phyloP scores from a whole-genome alignment of 1,140 invertebrate species.

The Temnothorax curvispinosus region DNA sequence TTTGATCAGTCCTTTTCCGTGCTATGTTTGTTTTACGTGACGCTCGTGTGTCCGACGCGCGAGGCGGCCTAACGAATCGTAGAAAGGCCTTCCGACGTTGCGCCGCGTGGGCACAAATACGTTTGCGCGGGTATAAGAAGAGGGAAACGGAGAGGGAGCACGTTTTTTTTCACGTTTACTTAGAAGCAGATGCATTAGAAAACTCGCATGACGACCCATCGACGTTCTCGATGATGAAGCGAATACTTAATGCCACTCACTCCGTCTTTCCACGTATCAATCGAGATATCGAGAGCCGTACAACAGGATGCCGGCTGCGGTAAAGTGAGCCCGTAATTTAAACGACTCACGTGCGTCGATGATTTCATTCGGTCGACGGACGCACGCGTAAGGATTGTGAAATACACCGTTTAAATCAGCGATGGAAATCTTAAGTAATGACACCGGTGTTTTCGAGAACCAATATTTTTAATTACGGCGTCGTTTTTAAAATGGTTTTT shows the following conservation, averaged over 20 bases:
- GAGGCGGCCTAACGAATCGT: conserved; percentile 62
- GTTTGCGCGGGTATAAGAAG: conserved; percentile 57
- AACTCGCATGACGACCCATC: conserved; percentile 74
- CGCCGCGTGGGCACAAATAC: conserved; percentile 74
- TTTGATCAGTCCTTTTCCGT: conserved; percentile 72
- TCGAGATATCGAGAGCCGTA: conserved; percentile 8
- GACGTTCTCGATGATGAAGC: neutral
- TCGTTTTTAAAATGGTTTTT: neutral
- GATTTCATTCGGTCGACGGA: conserved; percentile 22
- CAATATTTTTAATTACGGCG: neutral
- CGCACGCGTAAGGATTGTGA: conserved; percentile 14
- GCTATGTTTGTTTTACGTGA: conserved; percentile 71
- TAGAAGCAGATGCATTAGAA: conserved; percentile 79
- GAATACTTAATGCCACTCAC: conserved; percentile 9
- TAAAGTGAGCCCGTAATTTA: conserved; percentile 26
- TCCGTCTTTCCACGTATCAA: neutral
- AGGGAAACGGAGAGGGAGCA: conserved; percentile 60
- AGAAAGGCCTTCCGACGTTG: conserved; percentile 73
- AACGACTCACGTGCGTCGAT: conserved; percentile 13
- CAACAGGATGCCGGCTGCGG: neutral
- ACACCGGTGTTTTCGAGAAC: neutral
- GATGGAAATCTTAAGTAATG: neutral
- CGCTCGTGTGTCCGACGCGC: conserved; percentile 65
- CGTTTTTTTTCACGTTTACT: conserved; percentile 71
- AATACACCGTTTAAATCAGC: neutral